Evolutionary conservation across 2,888 invertebrate genomes (phyloP), one percentile per base, ranked within the genome.

Genomic region (Ametastegia equiseti): DNA sequence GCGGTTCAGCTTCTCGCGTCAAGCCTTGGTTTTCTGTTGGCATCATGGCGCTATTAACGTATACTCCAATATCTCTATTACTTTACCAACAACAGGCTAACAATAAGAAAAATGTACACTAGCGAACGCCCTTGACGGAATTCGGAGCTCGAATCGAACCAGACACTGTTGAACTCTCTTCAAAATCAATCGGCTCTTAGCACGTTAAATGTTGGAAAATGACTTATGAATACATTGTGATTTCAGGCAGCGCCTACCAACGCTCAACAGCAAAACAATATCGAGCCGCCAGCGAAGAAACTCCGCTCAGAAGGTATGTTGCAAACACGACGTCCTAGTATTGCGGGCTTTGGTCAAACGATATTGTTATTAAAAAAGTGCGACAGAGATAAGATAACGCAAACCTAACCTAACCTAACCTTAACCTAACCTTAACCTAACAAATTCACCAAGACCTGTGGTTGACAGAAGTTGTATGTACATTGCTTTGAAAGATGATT

Each of bases 271-370:
- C 87, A 87, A 81, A 90, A 86, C 83, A 89, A 86, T 78, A 83
- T 85, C 81, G 91, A 91, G 80, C 89, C 89, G 71, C 88, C 88
- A 9, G 84, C 73, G 60, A 92, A 92, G 87, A 91, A 90, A 84
- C 81, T 84, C 33, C 87, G 89, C 87, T 83, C 87, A 54, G 91
- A 91, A 92, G 92, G 92, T 92, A 91, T 85, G 88, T 91, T 91
- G 89, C 91, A 88, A 88, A 87, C 82, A 78, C 84, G 85, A 80
- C 45, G 11, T 78, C 36, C 57, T 19, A 42, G 13, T n/a, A 13
- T 30, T 23, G 36, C 23, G 15, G 42, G 19, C 27, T 36, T 63
- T 54, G 54, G 27, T 78, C 42, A 36, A 50, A 63, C 63, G 9
- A 42, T 60, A 30, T 60, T 60, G 45, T 42, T 27, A 11, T 11